Conservation (phyloP, 2,888 invertebrate species). For the Drosophila kuntzei region DNA sequence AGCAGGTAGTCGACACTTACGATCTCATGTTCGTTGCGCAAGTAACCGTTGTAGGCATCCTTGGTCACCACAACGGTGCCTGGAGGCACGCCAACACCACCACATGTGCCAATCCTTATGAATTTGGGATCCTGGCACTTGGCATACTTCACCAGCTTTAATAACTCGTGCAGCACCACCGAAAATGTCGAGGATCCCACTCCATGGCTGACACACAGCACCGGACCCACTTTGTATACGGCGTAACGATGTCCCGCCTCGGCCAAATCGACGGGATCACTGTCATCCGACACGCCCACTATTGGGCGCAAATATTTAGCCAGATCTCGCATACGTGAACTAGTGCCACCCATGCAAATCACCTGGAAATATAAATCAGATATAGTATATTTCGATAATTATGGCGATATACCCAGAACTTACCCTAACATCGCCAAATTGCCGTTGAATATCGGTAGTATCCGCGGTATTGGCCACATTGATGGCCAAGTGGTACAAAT, state of each 20-base stretch:
- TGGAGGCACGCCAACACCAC: conserved; percentile 94
- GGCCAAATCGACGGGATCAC: conserved; percentile 93
- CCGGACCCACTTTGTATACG: conserved; percentile 93
- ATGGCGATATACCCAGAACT: not conserved
- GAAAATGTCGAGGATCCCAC: conserved; percentile 98
- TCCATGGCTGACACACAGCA: conserved; percentile 89
- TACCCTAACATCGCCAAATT: conserved; percentile 97
- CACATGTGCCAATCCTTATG: conserved; percentile 96
- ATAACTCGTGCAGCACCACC: conserved; percentile 98
- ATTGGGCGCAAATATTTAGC: conserved; percentile 93
- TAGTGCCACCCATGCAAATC: conserved; percentile 97
- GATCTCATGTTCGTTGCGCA: conserved; percentile 92
- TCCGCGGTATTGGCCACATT: conserved; percentile 91
- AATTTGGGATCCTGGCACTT: conserved; percentile 94
- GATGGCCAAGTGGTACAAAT: conserved; percentile 94
- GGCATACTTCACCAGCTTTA: conserved; percentile 97
- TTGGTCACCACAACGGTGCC: conserved; percentile 97
- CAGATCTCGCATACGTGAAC: conserved; percentile 95
- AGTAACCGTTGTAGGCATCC: conserved; percentile 94
- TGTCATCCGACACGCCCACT: conserved; percentile 92
- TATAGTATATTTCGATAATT: not conserved
- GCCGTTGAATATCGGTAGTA: conserved; percentile 91
- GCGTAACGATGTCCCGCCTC: conserved; percentile 95
- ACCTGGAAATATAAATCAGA: conserved; percentile 87
- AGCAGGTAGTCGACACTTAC: conserved; percentile 86